phyloP scores from a whole-genome alignment of 2,113 vertebrate genomes.

The Lamprotornis superbus region DNA sequence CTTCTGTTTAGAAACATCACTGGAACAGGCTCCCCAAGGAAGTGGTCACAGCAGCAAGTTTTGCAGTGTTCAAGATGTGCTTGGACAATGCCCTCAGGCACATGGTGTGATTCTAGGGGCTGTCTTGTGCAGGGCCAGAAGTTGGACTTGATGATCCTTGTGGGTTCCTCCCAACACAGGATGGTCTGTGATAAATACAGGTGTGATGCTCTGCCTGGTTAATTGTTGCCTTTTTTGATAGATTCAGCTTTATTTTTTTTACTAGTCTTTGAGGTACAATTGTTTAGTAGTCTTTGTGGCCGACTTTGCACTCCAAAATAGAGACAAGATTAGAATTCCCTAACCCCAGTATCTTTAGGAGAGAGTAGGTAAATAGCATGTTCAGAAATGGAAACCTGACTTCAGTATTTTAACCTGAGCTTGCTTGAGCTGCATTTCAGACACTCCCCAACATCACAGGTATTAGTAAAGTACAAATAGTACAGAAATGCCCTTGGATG shows the following conservation, averaged over 20 bases:
- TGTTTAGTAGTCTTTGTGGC: neutral
- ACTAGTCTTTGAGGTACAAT: neutral
- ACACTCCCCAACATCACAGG: neutral
- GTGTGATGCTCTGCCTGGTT: neutral
- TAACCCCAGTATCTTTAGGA: neutral
- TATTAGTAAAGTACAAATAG: neutral
- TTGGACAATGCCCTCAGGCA: neutral
- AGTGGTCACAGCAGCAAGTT: neutral
- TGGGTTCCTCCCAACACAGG: neutral
- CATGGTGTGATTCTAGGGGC: neutral
- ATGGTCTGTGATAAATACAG: neutral
- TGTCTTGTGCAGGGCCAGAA: neutral
- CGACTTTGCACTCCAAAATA: neutral
- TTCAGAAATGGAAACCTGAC: neutral
- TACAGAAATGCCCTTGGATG: neutral
- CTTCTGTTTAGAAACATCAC: neutral
- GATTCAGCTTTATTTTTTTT: neutral
- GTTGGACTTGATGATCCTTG: neutral
- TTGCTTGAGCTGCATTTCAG: neutral
- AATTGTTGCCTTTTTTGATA: neutral
- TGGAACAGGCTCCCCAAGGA: neutral
- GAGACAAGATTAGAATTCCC: neutral
- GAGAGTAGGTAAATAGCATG: neutral
- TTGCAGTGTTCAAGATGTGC: neutral
- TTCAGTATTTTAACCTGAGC: neutral